phyloP scores from a whole-genome alignment of 2,113 vertebrate species.

The cat (Felis catus) region DNA sequence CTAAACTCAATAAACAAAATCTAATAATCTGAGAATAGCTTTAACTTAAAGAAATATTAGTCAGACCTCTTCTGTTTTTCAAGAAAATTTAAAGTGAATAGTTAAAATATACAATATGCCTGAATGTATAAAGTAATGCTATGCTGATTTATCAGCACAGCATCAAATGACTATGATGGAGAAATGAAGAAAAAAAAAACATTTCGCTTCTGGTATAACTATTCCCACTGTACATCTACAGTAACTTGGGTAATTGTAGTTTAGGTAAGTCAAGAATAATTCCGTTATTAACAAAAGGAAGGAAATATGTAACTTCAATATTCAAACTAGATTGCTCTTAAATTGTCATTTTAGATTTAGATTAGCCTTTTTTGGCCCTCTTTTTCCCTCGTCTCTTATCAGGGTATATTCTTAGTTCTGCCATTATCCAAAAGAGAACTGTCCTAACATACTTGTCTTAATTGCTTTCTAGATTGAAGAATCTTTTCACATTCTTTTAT shows the following conservation, averaged over 20 bases:
- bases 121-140: background rate
- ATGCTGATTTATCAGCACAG: background rate
- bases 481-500: background rate
- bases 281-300: background rate
- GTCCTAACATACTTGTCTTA: background rate
- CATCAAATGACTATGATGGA: background rate
- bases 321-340: background rate
- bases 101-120: background rate
- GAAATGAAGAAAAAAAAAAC: background rate
- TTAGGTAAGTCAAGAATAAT: conserved; percentile 9
- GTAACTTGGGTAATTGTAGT: background rate
- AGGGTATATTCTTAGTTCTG: background rate
- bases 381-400: background rate
- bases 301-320: background rate
- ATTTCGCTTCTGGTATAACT: background rate
- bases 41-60: background rate
- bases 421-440: background rate
- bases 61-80: background rate
- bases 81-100: background rate
- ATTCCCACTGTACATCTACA: background rate
- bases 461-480: background rate
- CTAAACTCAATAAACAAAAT: background rate
- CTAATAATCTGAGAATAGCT: background rate
- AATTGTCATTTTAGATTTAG: background rate
- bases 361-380: background rate